Conservation (phyloP, 2,797 vertebrate genomes). For the Salmo trutta region DNA sequence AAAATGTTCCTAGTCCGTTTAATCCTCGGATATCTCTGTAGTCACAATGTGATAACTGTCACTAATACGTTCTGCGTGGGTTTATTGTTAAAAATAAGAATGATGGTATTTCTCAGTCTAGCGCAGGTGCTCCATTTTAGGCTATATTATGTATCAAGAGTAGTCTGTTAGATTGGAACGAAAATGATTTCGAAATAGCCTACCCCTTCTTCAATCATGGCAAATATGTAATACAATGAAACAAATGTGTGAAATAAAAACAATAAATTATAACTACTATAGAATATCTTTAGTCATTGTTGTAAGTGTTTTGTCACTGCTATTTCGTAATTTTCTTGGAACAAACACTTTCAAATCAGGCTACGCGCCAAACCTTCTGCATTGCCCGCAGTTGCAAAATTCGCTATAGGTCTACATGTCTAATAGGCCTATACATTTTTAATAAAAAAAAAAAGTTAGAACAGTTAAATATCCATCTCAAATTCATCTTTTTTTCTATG, state of each 20-base stretch:
- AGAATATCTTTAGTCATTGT: background rate
- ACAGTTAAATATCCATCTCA: too few relatives aligned
- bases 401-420: background rate
- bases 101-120: background rate
- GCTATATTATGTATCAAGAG: background rate
- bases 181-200: background rate
- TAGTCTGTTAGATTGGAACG: background rate
- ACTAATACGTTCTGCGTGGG: constrained; percentile 69
- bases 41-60: constrained; percentile 75
- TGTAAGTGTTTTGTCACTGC: background rate
- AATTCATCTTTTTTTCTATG: too few relatives aligned
- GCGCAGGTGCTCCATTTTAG: background rate
- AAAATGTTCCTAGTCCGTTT: constrained; percentile 63
- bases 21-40: constrained; percentile 71
- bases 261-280: too few relatives aligned
- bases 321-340: too few relatives aligned
- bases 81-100: constrained; percentile 54
- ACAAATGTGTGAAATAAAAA: too few relatives aligned
- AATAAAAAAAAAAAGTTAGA: background rate
- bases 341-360: too few relatives aligned
- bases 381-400: constrained; percentile 8
- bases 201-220: background rate
- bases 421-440: too few relatives aligned
- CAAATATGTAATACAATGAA: background rate
- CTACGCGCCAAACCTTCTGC: background rate